Conservation (phyloP, 2,888 invertebrate genomes). For the Dynastes grantii region DNA sequence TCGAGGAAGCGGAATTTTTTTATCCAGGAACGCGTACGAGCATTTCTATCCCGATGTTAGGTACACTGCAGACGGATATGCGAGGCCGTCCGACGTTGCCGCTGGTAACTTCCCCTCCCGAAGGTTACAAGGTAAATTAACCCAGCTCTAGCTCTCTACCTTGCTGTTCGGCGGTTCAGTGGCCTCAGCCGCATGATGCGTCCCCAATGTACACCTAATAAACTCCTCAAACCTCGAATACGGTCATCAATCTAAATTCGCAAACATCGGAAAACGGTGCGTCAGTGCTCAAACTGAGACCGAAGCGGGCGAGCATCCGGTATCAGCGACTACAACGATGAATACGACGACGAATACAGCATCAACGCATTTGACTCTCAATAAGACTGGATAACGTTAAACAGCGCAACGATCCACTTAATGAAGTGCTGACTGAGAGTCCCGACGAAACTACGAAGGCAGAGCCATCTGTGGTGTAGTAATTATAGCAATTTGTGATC, state of each 20-base stretch:
- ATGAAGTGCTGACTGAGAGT: slow-evolving; percentile 77
- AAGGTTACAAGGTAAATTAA: slow-evolving; percentile 58
- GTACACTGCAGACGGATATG: slow-evolving; percentile 86
- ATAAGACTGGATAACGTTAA: slow-evolving; percentile 56
- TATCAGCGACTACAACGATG: slow-evolving; percentile 10
- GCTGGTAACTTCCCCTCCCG: slow-evolving; percentile 59
- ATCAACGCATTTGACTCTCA: slow-evolving; percentile 52
- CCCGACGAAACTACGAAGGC: slow-evolving; percentile 91
- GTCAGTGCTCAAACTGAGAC: slow-evolving; percentile 76
- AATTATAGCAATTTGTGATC: slow-evolving; percentile 18
- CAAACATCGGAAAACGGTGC: slow-evolving; percentile 68
- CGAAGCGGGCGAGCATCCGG: slow-evolving; percentile 22
- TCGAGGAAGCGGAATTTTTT: slow-evolving; percentile 81
- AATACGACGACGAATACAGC: slow-evolving; percentile 18
- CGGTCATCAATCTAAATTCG: slow-evolving; percentile 47
- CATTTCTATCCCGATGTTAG: slow-evolving; percentile 77
- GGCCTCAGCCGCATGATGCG: slow-evolving; percentile 74
- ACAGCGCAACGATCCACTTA: slow-evolving; percentile 50
- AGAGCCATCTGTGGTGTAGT: slow-evolving; percentile 64
- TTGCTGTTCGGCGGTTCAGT: slow-evolving; percentile 68
- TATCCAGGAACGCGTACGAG: slow-evolving; percentile 74
- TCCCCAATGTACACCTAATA: slow-evolving; percentile 61
- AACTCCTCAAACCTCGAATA: slow-evolving; percentile 57
- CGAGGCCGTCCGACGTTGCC: slow-evolving; percentile 68
- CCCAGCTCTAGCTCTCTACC: slow-evolving; percentile 52